Base-by-base conservation (phyloP, 2,797 vertebrate genomes). In the Cephalopachus bancanus region DNA sequence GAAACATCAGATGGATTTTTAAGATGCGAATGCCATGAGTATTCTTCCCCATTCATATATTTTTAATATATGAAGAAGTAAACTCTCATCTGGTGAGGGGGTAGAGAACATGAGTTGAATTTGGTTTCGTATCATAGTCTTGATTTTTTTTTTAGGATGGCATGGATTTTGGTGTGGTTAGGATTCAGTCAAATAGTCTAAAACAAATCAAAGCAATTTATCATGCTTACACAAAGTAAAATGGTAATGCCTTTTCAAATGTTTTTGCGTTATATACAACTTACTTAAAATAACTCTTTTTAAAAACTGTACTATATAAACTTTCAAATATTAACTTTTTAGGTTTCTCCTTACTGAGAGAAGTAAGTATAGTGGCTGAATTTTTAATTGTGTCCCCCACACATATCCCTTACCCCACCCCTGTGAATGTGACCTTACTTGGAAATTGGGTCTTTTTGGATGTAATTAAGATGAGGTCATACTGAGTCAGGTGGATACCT, bases 1-100 rank as follows among this genome's bases (percentile, higher is more conserved):
- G 98, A 98, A 98, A 97, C 97, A 98, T 98, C 97, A 98, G 86
- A 91, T 98, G 97, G 97, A 98, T 98, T 98, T 98, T 98, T 96
- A 97, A 98, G 98, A 98, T 98, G 93, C 44, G 81, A 98, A 96
- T 96, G 98, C 97, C 97, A 97, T 96, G 96, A 98, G 97, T 97
- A 93, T 3, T 98, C 97, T 98, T 98, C 97, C 96, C 98, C 97
- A 96, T 97, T 97, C 96, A 97, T 98, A 97, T 98, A 98, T 98
- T 98, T 98, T 98, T 97, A 98, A 97, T 93, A 97, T 19, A 91
- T 86, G 5, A 89, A 87, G 84, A 69, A 95, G 80, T 51, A 91
- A 97, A 96, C 86, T 92, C 89, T 97, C 51, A 7, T 96, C 95
- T 87, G 85, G 88, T 95, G 51, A 72, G 90, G 85, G 49, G 95